A percentile compares a stretch with the other conserved stretches of the same genome.
phyloP scores from a whole-genome alignment of 2,888 invertebrate species.

The Chrysotoxum bicinctum region DNA sequence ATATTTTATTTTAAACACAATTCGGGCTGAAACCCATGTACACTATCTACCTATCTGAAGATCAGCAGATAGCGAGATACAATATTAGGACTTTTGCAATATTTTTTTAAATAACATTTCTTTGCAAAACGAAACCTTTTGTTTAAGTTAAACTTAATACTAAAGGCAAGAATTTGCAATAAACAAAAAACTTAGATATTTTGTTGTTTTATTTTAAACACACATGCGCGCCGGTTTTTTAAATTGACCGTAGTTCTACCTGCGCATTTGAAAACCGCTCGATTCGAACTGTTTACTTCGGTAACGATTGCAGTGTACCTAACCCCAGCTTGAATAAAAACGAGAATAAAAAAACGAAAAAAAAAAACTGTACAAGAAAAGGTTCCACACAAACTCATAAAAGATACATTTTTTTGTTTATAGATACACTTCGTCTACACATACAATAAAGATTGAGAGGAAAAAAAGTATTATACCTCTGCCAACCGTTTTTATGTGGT shows the following conservation, averaged over 20 bases:
- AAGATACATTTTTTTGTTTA: conserved; percentile 41
- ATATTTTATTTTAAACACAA: neutral
- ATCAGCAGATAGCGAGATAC: neutral
- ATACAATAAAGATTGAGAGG: neutral
- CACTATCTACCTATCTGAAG: neutral
- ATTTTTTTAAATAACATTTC: neutral
- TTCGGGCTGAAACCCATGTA: conserved; percentile 18
- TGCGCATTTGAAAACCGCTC: conserved; percentile 69
- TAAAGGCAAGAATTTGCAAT: conserved; percentile 45
- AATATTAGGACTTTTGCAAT: conserved; percentile 21
- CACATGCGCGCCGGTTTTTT: conserved; percentile 45
- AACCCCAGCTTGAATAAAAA: conserved; percentile 60
- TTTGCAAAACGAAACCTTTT: neutral
- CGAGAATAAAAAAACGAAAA: neutral
- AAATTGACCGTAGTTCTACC: conserved; percentile 53
- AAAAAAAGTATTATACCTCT: neutral
- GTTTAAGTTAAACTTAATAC: conserved; percentile 30
- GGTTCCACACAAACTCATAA: conserved; percentile 39
- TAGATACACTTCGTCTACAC: neutral
- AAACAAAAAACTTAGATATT: conserved; percentile 6
- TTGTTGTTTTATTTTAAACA: neutral
- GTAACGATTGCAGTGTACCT: conserved; percentile 43
- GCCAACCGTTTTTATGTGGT: conserved; percentile 9
- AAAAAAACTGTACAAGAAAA: conserved; percentile 17
- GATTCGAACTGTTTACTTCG: conserved; percentile 70